A percentile compares a stretch with the other conserved stretches of the same genome.
Evolutionary conservation across 2,888 invertebrate genomes (phyloP).

Genomic region (Mayetiola destructor): DNA sequence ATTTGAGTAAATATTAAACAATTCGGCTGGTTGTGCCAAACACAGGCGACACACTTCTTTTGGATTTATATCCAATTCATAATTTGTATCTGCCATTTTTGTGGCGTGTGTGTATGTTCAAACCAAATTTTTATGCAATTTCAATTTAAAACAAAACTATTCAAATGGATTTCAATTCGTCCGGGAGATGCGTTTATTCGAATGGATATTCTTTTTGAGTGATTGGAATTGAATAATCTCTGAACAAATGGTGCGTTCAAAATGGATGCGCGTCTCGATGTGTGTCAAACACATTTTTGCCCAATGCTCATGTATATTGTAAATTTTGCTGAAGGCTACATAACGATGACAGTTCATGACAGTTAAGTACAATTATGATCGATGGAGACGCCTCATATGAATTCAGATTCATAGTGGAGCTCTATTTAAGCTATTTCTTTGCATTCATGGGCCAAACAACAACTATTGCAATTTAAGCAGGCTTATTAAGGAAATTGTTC

Average conservation of each 20-base stretch:
- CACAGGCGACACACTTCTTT: slow-evolving; percentile 18
- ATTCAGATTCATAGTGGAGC: too few relatives aligned
- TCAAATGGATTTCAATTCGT: not conserved
- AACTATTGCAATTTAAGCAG: too few relatives aligned
- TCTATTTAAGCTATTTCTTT: too few relatives aligned
- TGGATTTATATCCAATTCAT: slow-evolving; percentile 18
- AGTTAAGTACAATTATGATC: not conserved
- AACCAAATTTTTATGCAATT: not conserved
- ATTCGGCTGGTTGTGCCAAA: slow-evolving; percentile 16
- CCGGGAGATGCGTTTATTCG: not conserved
- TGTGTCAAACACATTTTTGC: not conserved
- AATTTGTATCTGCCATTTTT: not conserved
- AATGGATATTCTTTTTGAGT: not conserved
- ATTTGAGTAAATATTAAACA: slow-evolving; percentile 17
- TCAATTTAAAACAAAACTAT: not conserved
- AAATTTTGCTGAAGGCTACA: not conserved
- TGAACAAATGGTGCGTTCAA: slow-evolving; percentile 10
- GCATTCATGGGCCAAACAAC: too few relatives aligned
- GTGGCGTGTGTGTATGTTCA: not conserved
- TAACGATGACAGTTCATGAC: too few relatives aligned
- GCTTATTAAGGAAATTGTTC: too few relatives aligned
- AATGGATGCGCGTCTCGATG: slow-evolving; percentile 7
- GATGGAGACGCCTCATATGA: not conserved
- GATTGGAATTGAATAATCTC: slow-evolving; percentile 10
- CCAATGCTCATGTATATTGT: too few relatives aligned